Evolutionary conservation across 2,113 vertebrate species (phyloP).

Genomic region (Paracanthobrama guichenoti): DNA sequence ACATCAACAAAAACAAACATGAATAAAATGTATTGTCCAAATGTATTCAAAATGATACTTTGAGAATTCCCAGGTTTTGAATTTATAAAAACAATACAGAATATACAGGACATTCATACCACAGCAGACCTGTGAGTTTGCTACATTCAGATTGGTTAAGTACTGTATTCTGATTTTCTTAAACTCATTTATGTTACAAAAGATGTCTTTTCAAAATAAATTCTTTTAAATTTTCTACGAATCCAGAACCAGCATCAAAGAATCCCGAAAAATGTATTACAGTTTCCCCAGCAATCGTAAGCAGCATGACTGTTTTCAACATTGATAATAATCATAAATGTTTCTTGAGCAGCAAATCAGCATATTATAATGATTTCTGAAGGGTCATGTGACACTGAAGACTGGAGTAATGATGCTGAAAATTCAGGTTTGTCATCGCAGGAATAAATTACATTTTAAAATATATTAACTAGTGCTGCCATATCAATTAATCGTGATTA

Average conservation of each 20-base stretch:
- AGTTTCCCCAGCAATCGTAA: too few species aligned
- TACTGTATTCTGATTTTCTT: not conserved
- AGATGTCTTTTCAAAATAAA: too few species aligned
- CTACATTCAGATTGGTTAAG: not conserved
- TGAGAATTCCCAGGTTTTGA: not conserved
- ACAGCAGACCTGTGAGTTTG: not conserved
- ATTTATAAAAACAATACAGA: not conserved
- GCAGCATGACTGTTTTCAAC: too few species aligned
- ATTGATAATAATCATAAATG: not conserved
- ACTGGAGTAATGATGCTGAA: not conserved
- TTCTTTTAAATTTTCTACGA: too few species aligned
- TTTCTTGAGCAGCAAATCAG: not conserved
- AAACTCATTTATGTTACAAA: too few species aligned
- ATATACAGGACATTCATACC: not conserved
- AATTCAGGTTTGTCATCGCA: not conserved
- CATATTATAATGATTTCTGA: not conserved
- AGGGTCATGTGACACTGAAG: not conserved
- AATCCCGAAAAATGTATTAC: too few species aligned
- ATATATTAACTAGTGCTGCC: too few species aligned
- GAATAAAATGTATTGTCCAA: not conserved
- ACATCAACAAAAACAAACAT: conserved; percentile 43
- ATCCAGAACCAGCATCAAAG: too few species aligned
- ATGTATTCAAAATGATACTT: not conserved
- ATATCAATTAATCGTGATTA: too few species aligned
- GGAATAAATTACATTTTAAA: too few species aligned